phyloP scores from a whole-genome alignment of 2,113 vertebrate genomes.

The Gopherus flavomarginatus region DNA sequence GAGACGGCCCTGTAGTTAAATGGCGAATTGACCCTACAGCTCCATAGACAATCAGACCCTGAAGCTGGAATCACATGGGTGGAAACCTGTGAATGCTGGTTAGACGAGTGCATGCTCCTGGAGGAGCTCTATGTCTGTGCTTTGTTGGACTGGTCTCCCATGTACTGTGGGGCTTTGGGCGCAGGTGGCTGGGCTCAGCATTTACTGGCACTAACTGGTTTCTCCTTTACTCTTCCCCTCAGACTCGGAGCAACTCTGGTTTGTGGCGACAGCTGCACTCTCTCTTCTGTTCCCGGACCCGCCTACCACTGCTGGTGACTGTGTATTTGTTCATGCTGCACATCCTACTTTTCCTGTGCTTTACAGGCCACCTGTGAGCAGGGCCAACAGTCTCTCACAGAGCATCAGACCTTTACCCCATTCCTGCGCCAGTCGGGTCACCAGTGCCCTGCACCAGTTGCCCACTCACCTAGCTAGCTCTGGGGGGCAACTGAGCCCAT shows the following conservation, averaged over 20 bases:
- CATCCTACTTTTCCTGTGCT: conserved; percentile 87
- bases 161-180: not conserved
- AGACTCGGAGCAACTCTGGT: conserved; percentile 81
- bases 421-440: not conserved
- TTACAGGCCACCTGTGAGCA: conserved; percentile 88
- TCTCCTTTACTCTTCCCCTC: conserved; percentile 28
- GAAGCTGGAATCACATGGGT: not conserved
- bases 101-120: not conserved
- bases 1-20: not conserved
- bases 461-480: not conserved
- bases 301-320: conserved; percentile 84
- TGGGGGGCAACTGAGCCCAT: not conserved
- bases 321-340: conserved; percentile 90
- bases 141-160: not conserved
- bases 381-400: not conserved
- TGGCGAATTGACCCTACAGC: not conserved
- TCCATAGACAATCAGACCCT: not conserved
- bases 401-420: not conserved
- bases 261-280: conserved; percentile 83
- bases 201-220: not conserved
- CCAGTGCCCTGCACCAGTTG: not conserved
- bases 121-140: not conserved
- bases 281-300: conserved; percentile 85
- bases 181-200: not conserved
- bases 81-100: not conserved